phyloP scores from a whole-genome alignment of 1,140 invertebrate genomes.

The Listronotus bonariensis region DNA sequence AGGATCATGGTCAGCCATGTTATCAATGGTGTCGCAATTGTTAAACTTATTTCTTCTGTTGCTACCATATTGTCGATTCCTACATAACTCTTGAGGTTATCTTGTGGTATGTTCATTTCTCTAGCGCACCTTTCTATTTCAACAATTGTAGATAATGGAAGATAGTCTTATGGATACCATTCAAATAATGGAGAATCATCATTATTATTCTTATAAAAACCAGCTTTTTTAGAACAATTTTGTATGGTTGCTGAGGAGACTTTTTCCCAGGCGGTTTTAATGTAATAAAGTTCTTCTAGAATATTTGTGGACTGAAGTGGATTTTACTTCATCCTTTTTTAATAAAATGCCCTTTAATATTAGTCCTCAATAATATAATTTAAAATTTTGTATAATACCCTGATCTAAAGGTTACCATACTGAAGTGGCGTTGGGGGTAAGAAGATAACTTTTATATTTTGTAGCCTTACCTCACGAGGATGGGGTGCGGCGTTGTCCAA shows the following conservation, averaged over 20 bases:
- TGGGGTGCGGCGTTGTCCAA: conserved; percentile 45
- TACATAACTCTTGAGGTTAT: conserved; percentile 9
- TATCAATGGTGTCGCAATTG: conserved; percentile 12
- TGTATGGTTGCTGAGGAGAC: conserved; percentile 17
- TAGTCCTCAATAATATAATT: conserved; percentile 46
- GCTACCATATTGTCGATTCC: conserved; percentile 6
- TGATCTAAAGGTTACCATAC: conserved; percentile 58
- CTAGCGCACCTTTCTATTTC: conserved; percentile 2
- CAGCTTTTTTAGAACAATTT: conserved; percentile 25
- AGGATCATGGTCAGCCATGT: not conserved
- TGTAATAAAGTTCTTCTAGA: conserved; percentile 24
- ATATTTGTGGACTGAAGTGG: conserved; percentile 19
- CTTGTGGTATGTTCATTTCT: conserved; percentile 11
- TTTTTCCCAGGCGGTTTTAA: conserved; percentile 22
- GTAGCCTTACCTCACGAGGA: conserved; percentile 40
- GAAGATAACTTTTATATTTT: conserved; percentile 54
- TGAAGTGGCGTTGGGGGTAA: conserved; percentile 54
- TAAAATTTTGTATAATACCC: conserved; percentile 57
- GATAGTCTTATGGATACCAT: conserved; percentile 27
- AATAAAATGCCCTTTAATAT: conserved; percentile 43
- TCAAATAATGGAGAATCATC: conserved; percentile 12
- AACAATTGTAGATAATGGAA: conserved; percentile 16
- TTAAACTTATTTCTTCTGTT: conserved; percentile 26
- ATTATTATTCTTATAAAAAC: conserved; percentile 22
- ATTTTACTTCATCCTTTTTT: conserved; percentile 28